Base-by-base conservation (phyloP, 2,113 vertebrate genomes). In the Paedocypris sp. region DNA sequence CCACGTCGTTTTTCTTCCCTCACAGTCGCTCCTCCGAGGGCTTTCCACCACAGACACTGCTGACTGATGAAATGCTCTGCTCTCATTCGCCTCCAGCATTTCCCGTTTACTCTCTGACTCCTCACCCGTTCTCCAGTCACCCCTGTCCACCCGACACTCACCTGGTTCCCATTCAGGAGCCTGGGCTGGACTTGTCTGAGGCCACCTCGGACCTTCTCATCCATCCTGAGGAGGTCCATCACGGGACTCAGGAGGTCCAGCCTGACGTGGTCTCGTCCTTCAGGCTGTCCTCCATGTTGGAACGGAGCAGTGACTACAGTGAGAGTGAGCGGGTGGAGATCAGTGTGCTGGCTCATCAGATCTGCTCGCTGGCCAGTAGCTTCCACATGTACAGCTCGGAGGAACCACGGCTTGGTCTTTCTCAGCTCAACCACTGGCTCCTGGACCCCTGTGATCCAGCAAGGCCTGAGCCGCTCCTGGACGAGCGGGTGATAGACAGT, bases 331-430 rank as follows among this genome's bases (percentile, higher is more conserved):
- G 66, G 39, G 74, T 9, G 1, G 82, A 86, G 68, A 83, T 87
- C 68, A 81, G 80, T n/a, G 67, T 83, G 2, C 69, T 91, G 58
- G 87, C 88, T 7, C 75, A 76, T 18, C 87, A 91, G 77, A 87
- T 91, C 64, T 85, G 82, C 29, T 86, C 84, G 1, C 62, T 91
- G 56, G 83, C 85, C 33, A 84, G 76, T 67, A 86, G 80, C 73
- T 86, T 89, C 13, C 70, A 81, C 66, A 60, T 33, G 12, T 79
- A 78, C 47, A 66, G 69, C 50, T 46, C 45, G 10, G n/a, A n/a
- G n/a, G n/a, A n/a, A n/a, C n/a, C n/a, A n/a, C n/a, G n/a, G n/a
- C n/a, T n/a, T n/a, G n/a, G n/a, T n/a, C n/a, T n/a, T n/a, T n/a
- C n/a, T n/a, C n/a, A n/a, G 23, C 39, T 19, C 9, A 3, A 15